Evolutionary conservation across 53 echinoderm and acorn worm species (phyloP), one percentile per base, ranked within the genome.

Genomic region (Henricia sp.): DNA sequence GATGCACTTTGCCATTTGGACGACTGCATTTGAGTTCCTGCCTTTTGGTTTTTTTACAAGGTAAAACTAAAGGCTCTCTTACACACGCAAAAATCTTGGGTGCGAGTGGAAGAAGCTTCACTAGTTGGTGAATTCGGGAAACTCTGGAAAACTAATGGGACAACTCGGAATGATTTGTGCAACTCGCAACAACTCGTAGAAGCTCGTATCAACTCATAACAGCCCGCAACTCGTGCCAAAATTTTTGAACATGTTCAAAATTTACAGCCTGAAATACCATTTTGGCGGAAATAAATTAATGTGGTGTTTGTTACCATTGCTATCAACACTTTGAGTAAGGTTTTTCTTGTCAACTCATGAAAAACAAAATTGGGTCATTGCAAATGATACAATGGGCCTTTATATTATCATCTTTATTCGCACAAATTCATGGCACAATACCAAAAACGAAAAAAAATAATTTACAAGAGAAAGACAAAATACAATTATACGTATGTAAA

Each of bases 11-110:
- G 62, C 52, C 14, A 91, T 93, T 2, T 93, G 94, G 94, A 90
- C 90, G 3, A 88, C 88, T 11, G 94, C 94, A 1, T 93, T 63
- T 65, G 91, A 93, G 43, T 93, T 93, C 76, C 91, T 93, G 50
- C 94, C 94, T 42, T 82, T 82, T 17, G 94, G 94, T 12, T 33
- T 20, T 14, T 41, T 72, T 10, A 88, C 94, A 11, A 88, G 94
- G 94, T 93, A 23, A 71, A 72, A 9, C 16, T 64, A 13, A 63
- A 23, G 63, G 16, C 12, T 13, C 11, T 28, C 29, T 65, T 34
- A 35, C 37, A 16, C 65, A 53, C 53, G 23, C 53, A 19, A 53
- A 23, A 9, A 14, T 19, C 16, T 14, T 53, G 23, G 53, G 6
- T 9, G 6, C 3, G 23, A 3, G 17, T n/a, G 6, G 23, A 53